phyloP scores from a whole-genome alignment of 2,888 invertebrate species.

The Eristalis intricaria region DNA sequence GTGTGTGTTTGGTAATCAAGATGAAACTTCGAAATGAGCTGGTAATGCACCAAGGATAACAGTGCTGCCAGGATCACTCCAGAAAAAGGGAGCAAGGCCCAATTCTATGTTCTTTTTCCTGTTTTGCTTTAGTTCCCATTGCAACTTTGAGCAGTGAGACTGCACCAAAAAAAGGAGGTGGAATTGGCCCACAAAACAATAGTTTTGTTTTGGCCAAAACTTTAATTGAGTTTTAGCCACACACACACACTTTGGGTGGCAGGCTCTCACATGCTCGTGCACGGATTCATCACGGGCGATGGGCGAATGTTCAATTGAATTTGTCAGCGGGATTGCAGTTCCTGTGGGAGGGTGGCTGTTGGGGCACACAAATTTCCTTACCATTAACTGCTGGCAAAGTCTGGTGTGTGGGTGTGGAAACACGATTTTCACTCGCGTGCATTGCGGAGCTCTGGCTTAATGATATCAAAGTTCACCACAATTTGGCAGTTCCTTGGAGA shows the following conservation, averaged over 20 bases:
- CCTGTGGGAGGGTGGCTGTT: not conserved
- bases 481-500: constrained; percentile 34
- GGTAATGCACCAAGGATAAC: constrained; percentile 71
- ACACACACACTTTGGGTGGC: not conserved
- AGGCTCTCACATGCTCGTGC: not conserved
- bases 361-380: not conserved
- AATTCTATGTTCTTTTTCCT: constrained; percentile 15
- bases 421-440: not conserved
- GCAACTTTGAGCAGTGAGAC: constrained; percentile 31
- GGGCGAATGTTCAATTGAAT: constrained; percentile 46
- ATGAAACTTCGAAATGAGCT: constrained; percentile 71
- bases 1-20: constrained; percentile 61
- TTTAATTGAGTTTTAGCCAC: constrained; percentile 69
- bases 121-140: constrained; percentile 55
- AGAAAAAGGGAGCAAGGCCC: not conserved
- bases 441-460: constrained; percentile 5
- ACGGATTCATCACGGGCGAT: not conserved
- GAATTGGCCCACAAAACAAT: constrained; percentile 63
- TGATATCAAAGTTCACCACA: constrained; percentile 44
- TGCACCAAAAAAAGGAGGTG: constrained; percentile 32
- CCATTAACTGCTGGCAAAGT: not conserved
- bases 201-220: constrained; percentile 72
- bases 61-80: constrained; percentile 43
- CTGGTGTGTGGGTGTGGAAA: not conserved
- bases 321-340: not conserved